phyloP scores from a whole-genome alignment of 2,113 vertebrate genomes.

The Sterna hirundo region DNA sequence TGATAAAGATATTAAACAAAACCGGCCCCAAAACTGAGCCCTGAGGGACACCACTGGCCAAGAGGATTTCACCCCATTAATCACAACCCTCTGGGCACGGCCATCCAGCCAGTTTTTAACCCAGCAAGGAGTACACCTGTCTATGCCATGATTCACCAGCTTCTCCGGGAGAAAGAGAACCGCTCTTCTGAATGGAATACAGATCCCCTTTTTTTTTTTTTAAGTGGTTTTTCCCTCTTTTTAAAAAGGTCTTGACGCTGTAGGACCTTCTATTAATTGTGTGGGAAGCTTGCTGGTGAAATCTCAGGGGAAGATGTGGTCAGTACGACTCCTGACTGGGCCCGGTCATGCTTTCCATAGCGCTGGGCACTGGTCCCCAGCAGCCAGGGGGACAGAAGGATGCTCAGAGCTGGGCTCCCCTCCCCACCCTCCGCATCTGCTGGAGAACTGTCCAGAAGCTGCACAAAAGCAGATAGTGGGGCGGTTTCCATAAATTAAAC shows the following conservation, averaged over 20 bases:
- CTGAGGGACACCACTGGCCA: no score
- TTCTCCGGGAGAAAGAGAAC: background rate
- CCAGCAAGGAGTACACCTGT: no score
- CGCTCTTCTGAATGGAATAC: rapidly evolving
- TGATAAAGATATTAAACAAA: no score
- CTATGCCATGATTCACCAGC: no score
- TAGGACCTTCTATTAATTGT: background rate
- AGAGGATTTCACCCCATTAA: no score
- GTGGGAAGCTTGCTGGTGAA: background rate
- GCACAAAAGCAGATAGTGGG: background rate
- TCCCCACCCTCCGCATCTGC: background rate
- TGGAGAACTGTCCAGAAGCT: background rate
- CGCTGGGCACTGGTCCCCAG: background rate
- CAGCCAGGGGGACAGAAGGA: background rate
- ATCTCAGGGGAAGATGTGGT: rapidly evolving
- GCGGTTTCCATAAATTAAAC: no score
- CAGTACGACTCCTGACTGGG: background rate
- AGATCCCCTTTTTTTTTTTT: background rate
- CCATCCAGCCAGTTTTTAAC: no score
- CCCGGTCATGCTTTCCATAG: rapidly evolving
- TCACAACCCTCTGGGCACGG: no score
- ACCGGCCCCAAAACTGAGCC: no score
- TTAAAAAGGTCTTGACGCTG: background rate
- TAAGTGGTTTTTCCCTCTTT: background rate
- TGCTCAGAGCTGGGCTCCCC: background rate